phyloP scores from a whole-genome alignment of 2,113 vertebrate species.

The Raja brachyura region DNA sequence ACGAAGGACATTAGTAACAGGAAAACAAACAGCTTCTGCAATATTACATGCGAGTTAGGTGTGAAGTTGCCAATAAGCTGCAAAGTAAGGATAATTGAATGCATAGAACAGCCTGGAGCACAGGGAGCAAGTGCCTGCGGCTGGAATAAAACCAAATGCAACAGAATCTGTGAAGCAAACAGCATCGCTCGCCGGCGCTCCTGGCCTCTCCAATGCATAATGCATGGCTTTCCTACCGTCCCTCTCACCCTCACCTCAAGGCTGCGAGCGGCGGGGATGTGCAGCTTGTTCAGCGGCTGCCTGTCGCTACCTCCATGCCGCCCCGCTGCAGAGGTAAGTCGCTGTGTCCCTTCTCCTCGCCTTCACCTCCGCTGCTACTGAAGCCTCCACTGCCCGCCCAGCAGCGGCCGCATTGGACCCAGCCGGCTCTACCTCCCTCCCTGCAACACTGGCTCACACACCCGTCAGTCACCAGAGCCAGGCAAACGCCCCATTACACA shows the following conservation, averaged over 20 bases:
- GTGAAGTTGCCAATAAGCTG: not conserved
- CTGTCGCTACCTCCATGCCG: not conserved
- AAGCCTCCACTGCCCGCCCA: not conserved
- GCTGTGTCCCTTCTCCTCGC: not conserved
- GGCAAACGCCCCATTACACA: not conserved
- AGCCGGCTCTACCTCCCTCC: not conserved
- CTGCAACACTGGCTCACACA: not conserved
- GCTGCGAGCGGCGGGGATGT: not conserved
- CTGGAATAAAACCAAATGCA: slow-evolving; percentile 33
- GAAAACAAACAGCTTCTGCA: not conserved
- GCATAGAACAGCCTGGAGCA: not conserved
- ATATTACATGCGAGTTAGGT: not conserved
- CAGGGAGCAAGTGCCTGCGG: not conserved
- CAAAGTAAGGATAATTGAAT: not conserved
- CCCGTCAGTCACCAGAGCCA: not conserved
- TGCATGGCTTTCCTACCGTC: not conserved
- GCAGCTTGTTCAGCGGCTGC: not conserved
- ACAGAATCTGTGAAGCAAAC: not conserved
- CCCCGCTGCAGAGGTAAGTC: not conserved
- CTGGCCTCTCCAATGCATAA: not conserved
- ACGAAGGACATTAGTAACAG: not conserved
- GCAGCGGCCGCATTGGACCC: no score
- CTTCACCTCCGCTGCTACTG: not conserved
- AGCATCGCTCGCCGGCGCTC: not conserved
- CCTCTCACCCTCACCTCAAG: no score